Evolutionary conservation across 2,113 vertebrate genomes (phyloP).

Genomic region (Greenwoodochromis staneri): DNA sequence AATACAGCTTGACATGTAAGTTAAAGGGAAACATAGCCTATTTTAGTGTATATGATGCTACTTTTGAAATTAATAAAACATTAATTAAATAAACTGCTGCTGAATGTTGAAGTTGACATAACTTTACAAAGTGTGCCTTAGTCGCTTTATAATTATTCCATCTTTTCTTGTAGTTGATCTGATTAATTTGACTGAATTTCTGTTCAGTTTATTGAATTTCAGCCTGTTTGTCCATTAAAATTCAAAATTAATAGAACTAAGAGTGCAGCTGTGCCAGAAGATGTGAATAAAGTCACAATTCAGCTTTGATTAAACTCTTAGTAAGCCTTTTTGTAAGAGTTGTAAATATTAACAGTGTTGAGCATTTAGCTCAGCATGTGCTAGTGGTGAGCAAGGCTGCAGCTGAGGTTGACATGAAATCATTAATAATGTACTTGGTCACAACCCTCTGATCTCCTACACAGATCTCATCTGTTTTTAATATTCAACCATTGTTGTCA

Average conservation of each 20-base stretch:
- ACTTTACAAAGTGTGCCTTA: neutral
- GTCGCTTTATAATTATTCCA: rapidly evolving
- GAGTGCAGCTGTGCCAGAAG: neutral
- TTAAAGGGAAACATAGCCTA: neutral
- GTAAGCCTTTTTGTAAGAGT: rapidly evolving
- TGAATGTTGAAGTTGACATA: neutral
- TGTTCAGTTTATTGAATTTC: neutral
- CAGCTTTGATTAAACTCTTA: rapidly evolving
- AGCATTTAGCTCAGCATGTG: rapidly evolving
- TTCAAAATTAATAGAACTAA: neutral
- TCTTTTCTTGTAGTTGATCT: neutral
- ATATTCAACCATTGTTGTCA: rapidly evolving
- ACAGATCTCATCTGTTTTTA: neutral
- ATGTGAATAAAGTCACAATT: rapidly evolving
- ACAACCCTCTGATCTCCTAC: neutral
- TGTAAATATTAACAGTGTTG: neutral
- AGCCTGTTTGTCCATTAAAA: neutral
- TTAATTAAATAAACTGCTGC: neutral
- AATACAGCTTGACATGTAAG: neutral
- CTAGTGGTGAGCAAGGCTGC: neutral
- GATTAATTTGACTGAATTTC: neutral
- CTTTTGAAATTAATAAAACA: neutral
- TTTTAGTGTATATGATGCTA: neutral
- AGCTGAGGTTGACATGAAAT: neutral
- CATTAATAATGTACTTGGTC: rapidly evolving